phyloP scores from a whole-genome alignment of 2,113 vertebrate genomes.

The Isurus oxyrinchus region DNA sequence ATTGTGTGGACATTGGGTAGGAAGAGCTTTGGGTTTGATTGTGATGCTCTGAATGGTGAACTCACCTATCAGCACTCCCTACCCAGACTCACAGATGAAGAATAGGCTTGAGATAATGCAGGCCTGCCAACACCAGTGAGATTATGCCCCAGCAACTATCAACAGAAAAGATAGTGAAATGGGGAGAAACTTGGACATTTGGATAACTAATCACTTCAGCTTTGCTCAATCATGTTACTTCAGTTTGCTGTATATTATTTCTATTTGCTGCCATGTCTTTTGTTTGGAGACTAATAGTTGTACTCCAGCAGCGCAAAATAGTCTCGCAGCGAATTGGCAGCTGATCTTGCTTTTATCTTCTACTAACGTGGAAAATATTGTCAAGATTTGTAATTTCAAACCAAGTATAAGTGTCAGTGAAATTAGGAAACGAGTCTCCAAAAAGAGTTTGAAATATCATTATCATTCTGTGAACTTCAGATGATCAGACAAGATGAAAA shows the following conservation, averaged over 20 bases:
- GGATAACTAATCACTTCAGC: neutral
- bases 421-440: too few species aligned
- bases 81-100: neutral
- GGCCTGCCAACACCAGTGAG: neutral
- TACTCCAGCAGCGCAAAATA: neutral
- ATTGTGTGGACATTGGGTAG: neutral
- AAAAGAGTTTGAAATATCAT: neutral
- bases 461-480: neutral
- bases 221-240: neutral
- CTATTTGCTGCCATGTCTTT: neutral
- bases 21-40: neutral
- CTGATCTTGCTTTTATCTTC: neutral
- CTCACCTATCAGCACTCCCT: neutral
- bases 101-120: neutral
- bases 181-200: neutral
- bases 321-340: neutral
- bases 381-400: neutral
- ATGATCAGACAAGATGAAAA: too few species aligned
- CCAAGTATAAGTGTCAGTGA: neutral
- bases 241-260: neutral
- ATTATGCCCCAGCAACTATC: neutral
- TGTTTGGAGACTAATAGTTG: neutral
- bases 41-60: neutral
- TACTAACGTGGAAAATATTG: neutral
- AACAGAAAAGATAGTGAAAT: neutral